phyloP scores from a whole-genome alignment of 2,888 invertebrate genomes.

The Melinopterus prodromus region DNA sequence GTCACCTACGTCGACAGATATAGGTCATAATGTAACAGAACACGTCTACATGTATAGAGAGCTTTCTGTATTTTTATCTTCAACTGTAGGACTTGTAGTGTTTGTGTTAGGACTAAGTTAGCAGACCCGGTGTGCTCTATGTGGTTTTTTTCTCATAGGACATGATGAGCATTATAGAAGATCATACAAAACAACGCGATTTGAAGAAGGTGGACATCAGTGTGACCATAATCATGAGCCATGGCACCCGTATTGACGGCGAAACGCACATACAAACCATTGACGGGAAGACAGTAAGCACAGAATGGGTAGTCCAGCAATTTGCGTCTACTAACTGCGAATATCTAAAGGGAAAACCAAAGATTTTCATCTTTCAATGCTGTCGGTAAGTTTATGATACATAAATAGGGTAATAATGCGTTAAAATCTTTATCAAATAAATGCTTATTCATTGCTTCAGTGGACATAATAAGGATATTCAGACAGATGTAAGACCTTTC shows the following conservation, averaged over 20 bases:
- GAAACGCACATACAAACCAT: conserved; percentile 66
- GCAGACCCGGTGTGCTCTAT: not conserved
- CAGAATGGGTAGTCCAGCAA: conserved; percentile 65
- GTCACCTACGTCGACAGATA: too few species aligned
- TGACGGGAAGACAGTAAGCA: conserved; percentile 64
- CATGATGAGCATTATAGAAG: conserved; percentile 58
- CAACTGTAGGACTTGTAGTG: not conserved
- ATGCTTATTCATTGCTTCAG: not conserved
- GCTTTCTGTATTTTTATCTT: not conserved
- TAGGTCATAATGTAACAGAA: too few species aligned
- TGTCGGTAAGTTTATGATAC: conserved; percentile 63
- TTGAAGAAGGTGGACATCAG: conserved; percentile 66
- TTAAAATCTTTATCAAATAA: not conserved
- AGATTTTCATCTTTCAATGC: conserved; percentile 77
- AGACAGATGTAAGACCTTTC: conserved; percentile 47
- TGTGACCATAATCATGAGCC: conserved; percentile 73
- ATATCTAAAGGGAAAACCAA: conserved; percentile 68
- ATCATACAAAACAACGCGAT: conserved; percentile 58
- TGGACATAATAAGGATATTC: conserved; percentile 43
- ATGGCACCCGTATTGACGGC: conserved; percentile 63
- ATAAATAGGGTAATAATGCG: conserved; percentile 9
- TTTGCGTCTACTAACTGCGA: conserved; percentile 68
- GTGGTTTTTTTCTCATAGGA: conserved; percentile 45
- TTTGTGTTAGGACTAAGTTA: not conserved
- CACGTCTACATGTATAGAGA: too few species aligned